phyloP scores from a whole-genome alignment of 2,113 vertebrate genomes.

The Oreocharis arfaki region DNA sequence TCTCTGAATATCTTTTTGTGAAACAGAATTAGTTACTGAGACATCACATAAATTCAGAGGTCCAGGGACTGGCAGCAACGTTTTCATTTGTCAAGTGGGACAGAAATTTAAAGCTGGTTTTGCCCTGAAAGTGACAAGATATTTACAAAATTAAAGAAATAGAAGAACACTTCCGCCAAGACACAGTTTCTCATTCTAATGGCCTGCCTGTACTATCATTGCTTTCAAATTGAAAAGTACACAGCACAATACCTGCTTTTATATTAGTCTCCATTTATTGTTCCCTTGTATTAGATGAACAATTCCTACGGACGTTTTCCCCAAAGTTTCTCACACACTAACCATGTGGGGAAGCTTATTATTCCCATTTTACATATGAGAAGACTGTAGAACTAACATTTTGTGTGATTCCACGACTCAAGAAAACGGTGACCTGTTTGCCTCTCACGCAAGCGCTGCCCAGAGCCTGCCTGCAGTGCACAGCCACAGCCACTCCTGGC shows the following conservation, averaged over 20 bases:
- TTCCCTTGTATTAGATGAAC: background rate
- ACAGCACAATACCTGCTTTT: background rate
- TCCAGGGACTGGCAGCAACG: fast-evolving
- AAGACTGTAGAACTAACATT: background rate
- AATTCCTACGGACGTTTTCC: background rate
- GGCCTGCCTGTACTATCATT: background rate
- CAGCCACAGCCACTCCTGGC: background rate
- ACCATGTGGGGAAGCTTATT: background rate
- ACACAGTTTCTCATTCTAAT: background rate
- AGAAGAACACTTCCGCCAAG: background rate
- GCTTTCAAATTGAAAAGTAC: background rate
- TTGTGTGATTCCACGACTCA: fast-evolving
- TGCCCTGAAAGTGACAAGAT: background rate
- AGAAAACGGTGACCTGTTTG: background rate
- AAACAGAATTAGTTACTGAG: background rate
- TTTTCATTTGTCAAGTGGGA: background rate
- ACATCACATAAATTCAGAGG: background rate
- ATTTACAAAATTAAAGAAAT: background rate
- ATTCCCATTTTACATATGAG: background rate
- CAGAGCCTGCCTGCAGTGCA: fast-evolving
- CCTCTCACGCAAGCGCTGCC: fast-evolving
- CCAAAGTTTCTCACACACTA: background rate
- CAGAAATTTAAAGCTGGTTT: background rate
- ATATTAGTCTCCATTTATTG: background rate
- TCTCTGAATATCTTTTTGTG: background rate